Base-by-base conservation (phyloP, 2,113 vertebrate genomes). In the Archocentrus centrarchus region DNA sequence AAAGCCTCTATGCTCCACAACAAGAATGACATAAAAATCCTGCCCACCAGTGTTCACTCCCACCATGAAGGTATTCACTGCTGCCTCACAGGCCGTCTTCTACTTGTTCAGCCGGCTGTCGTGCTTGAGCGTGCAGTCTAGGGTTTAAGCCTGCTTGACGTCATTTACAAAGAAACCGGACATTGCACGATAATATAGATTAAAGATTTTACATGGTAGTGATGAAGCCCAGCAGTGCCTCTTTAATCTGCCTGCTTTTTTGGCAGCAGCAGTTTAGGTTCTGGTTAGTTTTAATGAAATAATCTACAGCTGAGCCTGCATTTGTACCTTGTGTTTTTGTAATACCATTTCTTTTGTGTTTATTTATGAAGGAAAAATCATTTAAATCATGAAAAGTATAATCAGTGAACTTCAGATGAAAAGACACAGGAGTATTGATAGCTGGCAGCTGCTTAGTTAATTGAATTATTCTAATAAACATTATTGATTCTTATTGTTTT, bases 21-120 rank as follows among this genome's bases (percentile, higher is more conserved):
- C 59, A 81, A 90, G 84, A 80, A 85, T 88, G 88, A 84, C 81
- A 80, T 85, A 64, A 80, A 92, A 87, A 90, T 89, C 78, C 91
- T 88, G 89, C 89, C 89, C 86, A 81, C 83, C 78, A 83, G 86
- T 89, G 85, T 89, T 84, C 77, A 83, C 86, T 89, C 88, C 85
- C 82, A 87, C 82, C 85, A 44, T 20, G 57, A 37, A 79, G 30
- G 73, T 83, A 53, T 80, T 82, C 63, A 59, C 59, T 10, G 59
- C 53, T 41, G 44, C 73, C 47, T 85, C 20, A 57, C 66, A 59
- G 66, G 47, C 82, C 55, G 55, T 27, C 66, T 59, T 55, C 66
- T 63, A 68, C 83, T 50, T 80, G 5, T 70, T 81, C 84, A 75
- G 79, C 73, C 50, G 22, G 37, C 75, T 64, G 85, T 73, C 62